Conservation (phyloP, 2,113 vertebrate genomes). For the Clarias macrocephalus region DNA sequence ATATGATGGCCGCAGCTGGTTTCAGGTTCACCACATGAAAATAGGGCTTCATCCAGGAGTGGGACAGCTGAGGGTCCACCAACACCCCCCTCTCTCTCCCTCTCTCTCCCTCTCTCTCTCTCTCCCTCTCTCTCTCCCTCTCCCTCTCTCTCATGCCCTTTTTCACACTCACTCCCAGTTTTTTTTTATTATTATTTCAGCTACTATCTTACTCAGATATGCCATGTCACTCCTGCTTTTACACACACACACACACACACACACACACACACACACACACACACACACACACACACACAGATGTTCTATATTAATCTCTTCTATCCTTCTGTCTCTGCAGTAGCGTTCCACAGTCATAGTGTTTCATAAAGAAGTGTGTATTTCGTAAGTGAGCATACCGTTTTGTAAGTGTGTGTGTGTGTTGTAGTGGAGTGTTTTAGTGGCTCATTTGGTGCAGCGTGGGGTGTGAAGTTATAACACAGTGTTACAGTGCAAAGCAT, state of each 20-base stretch:
- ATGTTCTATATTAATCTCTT: background rate
- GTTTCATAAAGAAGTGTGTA: background rate
- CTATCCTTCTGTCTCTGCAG: background rate
- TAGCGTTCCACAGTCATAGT: background rate
- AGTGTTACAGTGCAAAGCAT: background rate
- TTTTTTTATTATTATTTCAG: background rate
- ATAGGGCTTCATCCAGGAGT: background rate
- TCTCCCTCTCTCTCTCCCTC: background rate
- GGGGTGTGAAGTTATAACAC: conserved; percentile 16
- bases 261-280: conserved; percentile 6
- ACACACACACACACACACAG: conserved; percentile 6
- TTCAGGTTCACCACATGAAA: conserved; percentile 3
- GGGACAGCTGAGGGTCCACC: background rate
- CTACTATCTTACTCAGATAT: background rate
- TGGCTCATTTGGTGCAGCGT: conserved; percentile 21
- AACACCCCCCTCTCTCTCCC: background rate
- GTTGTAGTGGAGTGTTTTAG: conserved; percentile 1
- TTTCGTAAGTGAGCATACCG: background rate
- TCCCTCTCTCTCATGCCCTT: no score
- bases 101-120: background rate
- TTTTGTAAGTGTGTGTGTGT: background rate
- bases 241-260: background rate
- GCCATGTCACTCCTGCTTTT: background rate
- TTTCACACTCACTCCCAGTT: background rate
- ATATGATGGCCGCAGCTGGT: background rate